Evolutionary conservation across 2,888 invertebrate genomes (phyloP), one percentile per base, ranked within the genome.

Genomic region (Rhimphoctona megacephalus): DNA sequence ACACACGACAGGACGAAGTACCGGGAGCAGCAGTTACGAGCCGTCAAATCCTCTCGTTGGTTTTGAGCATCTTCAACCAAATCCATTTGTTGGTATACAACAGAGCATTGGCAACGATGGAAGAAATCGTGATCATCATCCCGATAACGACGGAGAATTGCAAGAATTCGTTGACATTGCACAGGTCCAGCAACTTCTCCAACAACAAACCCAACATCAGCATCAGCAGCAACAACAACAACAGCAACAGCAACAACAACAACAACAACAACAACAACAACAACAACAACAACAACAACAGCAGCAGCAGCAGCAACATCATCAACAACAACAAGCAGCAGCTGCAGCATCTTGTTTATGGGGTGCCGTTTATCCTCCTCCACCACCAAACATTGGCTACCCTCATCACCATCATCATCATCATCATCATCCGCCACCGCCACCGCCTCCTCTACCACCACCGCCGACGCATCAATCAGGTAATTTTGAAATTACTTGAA

Each of bases 81-180:
- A 91, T 88, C 92, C 93, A 57, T 93, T 93, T 88, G 90, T 89
- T 87, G 92, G 89, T 14, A 79, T 87, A 36, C 90, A 89, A 76
- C 90, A 91, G 89, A 77, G 90, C 89, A 33, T n/a, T 22, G 79
- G 17, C 7, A 87, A 85, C 92, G 94, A 93, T 83, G 90, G 89
- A 25, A 90, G 93, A 86, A 88, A 90, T 83, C 91, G 92, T 79
- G 93, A 93, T 54, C 79, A 89, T 74, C 91, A 90, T 81, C 85
- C 90, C 52, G 92, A 92, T 70, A 94, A 90, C 92, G 95, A 93
- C 85, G 92, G 93, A 82, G 94, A 93, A 83, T 89, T 93, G 49
- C 92, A 93, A 83, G 97, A 97, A 95, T 97, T 97, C 95, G 97
- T 97, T 94, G 97, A 97, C 95, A 97, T 97, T 92, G 96, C 97